Conservation (phyloP, 2,797 vertebrate genomes). For the Anomalospiza imberbis region DNA sequence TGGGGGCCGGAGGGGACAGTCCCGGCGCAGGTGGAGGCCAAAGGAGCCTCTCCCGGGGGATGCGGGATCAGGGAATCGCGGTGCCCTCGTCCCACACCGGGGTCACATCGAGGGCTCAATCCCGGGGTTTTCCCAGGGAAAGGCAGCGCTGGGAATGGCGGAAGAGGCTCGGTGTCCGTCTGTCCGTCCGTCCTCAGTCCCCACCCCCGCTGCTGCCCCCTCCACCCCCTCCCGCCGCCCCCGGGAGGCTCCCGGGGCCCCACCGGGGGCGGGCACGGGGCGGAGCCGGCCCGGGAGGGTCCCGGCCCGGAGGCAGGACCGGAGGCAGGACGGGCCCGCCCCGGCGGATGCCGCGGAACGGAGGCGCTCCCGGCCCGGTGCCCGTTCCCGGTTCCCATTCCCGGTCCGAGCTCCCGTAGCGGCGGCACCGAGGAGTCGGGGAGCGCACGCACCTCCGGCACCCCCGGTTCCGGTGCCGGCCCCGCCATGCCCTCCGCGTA, state of each 20-base stretch:
- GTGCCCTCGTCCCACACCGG: neutral
- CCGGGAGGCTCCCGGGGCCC: neutral
- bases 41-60: neutral
- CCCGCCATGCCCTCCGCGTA: neutral
- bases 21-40: neutral
- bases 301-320: neutral
- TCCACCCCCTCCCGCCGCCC: neutral
- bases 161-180: no score
- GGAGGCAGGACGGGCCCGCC: neutral
- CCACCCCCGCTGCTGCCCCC: neutral
- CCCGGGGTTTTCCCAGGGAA: neutral
- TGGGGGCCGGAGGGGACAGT: rapidly evolving
- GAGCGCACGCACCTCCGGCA: neutral
- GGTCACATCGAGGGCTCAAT: neutral
- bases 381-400: neutral
- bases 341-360: neutral
- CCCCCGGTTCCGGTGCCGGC: neutral
- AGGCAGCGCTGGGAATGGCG: neutral
- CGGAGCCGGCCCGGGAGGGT: neutral
- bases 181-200: neutral
- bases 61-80: neutral
- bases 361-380: neutral
- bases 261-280: neutral
- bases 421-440: neutral
- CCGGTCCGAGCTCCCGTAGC: neutral